Evolutionary conservation across 2,113 vertebrate genomes (phyloP).

Genomic region (Boleophthalmus pectinirostris): DNA sequence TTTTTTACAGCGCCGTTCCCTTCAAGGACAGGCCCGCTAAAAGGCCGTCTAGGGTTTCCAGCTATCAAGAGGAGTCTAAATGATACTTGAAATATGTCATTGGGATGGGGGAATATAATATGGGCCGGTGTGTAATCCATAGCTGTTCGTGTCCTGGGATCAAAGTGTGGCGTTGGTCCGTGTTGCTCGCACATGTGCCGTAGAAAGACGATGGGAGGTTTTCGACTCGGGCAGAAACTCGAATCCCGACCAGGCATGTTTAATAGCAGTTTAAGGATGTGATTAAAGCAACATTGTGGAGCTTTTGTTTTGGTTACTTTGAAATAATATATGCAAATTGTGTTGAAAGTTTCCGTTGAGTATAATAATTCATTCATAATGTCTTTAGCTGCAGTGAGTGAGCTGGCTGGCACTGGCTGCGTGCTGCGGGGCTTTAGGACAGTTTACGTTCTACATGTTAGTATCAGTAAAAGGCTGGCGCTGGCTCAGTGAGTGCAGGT

Average conservation of each 20-base stretch:
- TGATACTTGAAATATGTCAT: slow-evolving; percentile 41
- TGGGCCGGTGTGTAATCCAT: slow-evolving; percentile 20
- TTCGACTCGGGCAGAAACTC: not conserved
- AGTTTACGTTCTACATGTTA: too few relatives aligned
- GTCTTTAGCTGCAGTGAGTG: not conserved
- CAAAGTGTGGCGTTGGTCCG: slow-evolving; percentile 14
- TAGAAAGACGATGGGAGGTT: not conserved
- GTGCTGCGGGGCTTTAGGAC: too few relatives aligned
- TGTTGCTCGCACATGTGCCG: not conserved
- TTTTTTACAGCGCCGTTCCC: slow-evolving; percentile 48
- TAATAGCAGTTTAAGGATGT: slow-evolving; percentile 1
- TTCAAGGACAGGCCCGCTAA: slow-evolving; percentile 43
- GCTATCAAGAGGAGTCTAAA: slow-evolving; percentile 46
- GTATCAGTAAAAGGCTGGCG: too few relatives aligned
- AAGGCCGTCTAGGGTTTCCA: slow-evolving; percentile 55
- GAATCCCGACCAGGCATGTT: not conserved
- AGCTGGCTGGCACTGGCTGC: too few relatives aligned
- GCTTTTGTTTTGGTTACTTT: slow-evolving; percentile 22
- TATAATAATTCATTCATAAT: not conserved
- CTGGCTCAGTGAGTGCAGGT: too few relatives aligned
- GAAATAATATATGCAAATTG: not conserved
- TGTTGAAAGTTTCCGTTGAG: not conserved
- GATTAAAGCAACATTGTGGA: not conserved
- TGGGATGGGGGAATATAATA: slow-evolving; percentile 25
- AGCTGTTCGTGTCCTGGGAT: slow-evolving; percentile 16